Evolutionary conservation across 2,797 vertebrate genomes (phyloP).

Genomic region (Zenarchopterus dispar): DNA sequence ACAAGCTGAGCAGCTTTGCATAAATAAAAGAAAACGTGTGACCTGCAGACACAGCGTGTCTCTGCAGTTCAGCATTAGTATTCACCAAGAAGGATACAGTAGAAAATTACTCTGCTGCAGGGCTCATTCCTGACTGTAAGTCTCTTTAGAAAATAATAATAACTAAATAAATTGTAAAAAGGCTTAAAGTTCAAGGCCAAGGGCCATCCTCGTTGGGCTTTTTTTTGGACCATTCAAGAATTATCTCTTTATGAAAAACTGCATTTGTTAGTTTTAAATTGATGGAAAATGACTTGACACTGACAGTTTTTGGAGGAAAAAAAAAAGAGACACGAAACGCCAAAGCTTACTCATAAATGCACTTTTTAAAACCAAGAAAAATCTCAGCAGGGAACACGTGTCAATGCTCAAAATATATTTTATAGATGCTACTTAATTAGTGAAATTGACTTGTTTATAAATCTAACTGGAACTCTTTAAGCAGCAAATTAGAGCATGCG

Average conservation of each 20-base stretch:
- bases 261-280: background rate
- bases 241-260: too few relatives aligned
- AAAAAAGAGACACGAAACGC: background rate
- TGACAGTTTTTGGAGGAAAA: too few relatives aligned
- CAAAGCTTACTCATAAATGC: background rate
- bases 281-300: background rate
- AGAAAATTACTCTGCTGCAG: background rate
- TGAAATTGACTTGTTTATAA: slow-evolving; percentile 68
- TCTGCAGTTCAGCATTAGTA: background rate
- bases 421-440: slow-evolving; percentile 87
- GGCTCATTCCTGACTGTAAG: background rate
- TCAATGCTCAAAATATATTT: slow-evolving; percentile 85
- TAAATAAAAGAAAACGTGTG: slow-evolving; percentile 14
- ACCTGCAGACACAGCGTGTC: slow-evolving; percentile 16
- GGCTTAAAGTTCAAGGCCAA: background rate
- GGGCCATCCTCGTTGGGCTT: background rate
- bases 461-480: slow-evolving; percentile 65
- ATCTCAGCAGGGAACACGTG: slow-evolving; percentile 74
- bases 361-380: slow-evolving; percentile 68
- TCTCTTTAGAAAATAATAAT: background rate
- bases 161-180: background rate
- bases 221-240: too few relatives aligned
- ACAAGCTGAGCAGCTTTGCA: slow-evolving; percentile 7
- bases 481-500: slow-evolving; percentile 57
- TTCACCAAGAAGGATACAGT: background rate